Percentiles rank a stretch among this genome's conserved stretches.
These are phyloP conservation scores for Pholis gunnellus DNA, from an alignment of 2,113 vertebrate species.

Conservation along the genomic window DNA sequence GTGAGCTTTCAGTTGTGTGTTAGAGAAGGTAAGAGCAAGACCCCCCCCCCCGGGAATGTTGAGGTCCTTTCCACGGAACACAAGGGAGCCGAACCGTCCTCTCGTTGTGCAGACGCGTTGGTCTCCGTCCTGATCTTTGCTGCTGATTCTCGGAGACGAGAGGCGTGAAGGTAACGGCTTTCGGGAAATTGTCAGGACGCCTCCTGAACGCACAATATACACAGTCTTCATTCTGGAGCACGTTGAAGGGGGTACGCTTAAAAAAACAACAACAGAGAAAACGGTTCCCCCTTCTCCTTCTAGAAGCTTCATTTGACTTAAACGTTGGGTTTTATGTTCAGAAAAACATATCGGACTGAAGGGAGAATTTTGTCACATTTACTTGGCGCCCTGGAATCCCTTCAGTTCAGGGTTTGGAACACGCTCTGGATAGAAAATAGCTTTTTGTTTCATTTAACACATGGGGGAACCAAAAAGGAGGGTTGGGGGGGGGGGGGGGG, in stretches of 20 bases:
- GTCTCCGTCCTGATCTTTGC: constrained; percentile 34
- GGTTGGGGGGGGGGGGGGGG: neutral
- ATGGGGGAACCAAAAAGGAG: constrained; percentile 16
- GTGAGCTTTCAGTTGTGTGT: constrained; percentile 56
- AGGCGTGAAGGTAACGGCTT: constrained; percentile 12
- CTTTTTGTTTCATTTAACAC: constrained; percentile 56
- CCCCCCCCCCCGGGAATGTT: neutral
- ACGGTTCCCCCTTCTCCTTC: constrained; percentile 34
- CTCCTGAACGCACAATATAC: constrained; percentile 56
- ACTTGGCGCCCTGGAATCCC: constrained; percentile 29
- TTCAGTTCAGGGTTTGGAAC: constrained; percentile 19
- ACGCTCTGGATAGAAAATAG: constrained; percentile 60
- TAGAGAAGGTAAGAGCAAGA: constrained; percentile 7
- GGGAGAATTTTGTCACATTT: constrained; percentile 32
- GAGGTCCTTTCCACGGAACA: constrained; percentile 32
- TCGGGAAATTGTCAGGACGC: constrained; percentile 32
- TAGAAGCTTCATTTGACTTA: constrained; percentile 25
- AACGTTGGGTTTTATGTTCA: constrained; percentile 26
- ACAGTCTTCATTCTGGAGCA: constrained; percentile 58
- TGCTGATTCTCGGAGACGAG: constrained; percentile 5
- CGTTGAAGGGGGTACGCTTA: neutral
- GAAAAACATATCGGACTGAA: constrained; percentile 27
- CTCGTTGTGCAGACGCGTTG: no score
- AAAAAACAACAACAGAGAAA: neutral
- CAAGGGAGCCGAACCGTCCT: neutral